Percentiles rank a stretch among this genome's conserved stretches.
phyloP scores from a whole-genome alignment of 2,888 invertebrate genomes.

The Drosophila nr. perissopoda region DNA sequence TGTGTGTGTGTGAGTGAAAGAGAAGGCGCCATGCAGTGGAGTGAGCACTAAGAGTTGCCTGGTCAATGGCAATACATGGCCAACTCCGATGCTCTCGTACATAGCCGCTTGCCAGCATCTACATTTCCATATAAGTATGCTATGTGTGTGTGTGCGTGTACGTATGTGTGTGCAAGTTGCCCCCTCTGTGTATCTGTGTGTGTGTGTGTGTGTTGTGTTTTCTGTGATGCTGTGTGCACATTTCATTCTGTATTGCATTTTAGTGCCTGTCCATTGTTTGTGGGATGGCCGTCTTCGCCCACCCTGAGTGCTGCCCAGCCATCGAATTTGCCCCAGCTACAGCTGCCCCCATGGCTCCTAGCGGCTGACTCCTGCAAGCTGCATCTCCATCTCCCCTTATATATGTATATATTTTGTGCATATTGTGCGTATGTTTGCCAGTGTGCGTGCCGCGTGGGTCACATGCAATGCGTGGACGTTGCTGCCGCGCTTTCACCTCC shows the following conservation, averaged over 20 bases:
- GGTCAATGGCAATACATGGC: constrained; percentile 73
- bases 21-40: constrained; percentile 9
- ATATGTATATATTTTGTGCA: constrained; percentile 6
- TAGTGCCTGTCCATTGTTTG: constrained; percentile 69
- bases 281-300: constrained; percentile 29
- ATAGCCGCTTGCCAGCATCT: constrained; percentile 47
- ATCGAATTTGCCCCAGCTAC: constrained; percentile 29
- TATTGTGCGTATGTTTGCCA: constrained; percentile 59
- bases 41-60: constrained; percentile 40
- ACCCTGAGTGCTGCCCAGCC: constrained; percentile 17
- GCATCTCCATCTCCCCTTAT: neutral
- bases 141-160: neutral
- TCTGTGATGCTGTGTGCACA: constrained; percentile 42
- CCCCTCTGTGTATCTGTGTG: constrained; percentile 11
- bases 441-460: constrained; percentile 45
- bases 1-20: neutral
- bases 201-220: constrained; percentile 25
- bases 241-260: constrained; percentile 65
- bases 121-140: constrained; percentile 2
- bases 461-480: constrained; percentile 47
- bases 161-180: neutral
- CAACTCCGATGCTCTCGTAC: constrained; percentile 63
- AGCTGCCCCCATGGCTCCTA: neutral
- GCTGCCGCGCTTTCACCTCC: constrained; percentile 22
- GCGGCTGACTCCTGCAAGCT: neutral